Conservation (phyloP, 2,797 vertebrate species). For the Tadarida brasiliensis region DNA sequence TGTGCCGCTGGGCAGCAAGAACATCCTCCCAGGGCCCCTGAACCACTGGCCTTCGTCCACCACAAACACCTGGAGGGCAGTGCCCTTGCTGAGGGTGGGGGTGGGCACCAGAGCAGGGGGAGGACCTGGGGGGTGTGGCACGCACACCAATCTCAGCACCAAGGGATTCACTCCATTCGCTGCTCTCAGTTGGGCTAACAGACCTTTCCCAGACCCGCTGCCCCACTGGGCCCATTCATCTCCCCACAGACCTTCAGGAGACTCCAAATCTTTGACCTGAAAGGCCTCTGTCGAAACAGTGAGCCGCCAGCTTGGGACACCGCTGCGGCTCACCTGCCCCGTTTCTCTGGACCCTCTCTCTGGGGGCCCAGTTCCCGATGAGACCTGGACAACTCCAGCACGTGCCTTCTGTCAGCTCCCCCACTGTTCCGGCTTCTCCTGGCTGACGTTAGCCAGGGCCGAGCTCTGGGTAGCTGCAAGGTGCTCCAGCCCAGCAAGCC, state of each 20-base stretch:
- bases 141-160: accelerated
- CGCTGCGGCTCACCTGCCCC: accelerated
- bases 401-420: accelerated
- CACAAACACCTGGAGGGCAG: conserved; percentile 4
- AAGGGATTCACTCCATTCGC: not conserved
- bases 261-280: not conserved
- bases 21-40: not conserved
- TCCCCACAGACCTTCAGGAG: not conserved
- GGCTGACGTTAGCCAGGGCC: not conserved
- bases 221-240: not conserved
- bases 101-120: accelerated
- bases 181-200: not conserved
- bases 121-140: not conserved
- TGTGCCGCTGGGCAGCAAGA: not conserved
- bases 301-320: not conserved
- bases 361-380: not conserved
- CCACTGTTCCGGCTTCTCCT: not conserved
- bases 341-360: not conserved
- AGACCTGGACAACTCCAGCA: not conserved
- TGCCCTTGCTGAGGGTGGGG: not conserved
- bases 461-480: not conserved
- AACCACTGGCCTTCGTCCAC: not conserved
- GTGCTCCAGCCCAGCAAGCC: not conserved
- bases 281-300: not conserved
- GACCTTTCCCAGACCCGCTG: not conserved